These are phyloP conservation scores for Drosophila ananassae DNA, from an alignment of 1,140 invertebrate genomes.

Conservation along the genomic window DNA sequence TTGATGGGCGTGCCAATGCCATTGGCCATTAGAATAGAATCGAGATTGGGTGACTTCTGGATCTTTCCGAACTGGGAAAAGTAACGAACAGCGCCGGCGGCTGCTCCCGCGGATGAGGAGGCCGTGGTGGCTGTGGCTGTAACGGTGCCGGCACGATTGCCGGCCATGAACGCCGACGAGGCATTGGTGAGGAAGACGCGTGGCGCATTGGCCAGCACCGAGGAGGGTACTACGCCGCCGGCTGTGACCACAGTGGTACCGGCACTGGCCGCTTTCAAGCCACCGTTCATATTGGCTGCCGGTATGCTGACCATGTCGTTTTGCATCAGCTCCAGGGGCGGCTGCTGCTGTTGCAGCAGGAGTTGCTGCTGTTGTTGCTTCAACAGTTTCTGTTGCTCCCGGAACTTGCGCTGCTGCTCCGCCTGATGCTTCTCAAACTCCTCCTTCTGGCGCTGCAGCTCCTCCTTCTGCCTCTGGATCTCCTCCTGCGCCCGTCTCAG, in stretches of 20 bases:
- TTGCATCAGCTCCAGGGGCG: slow-evolving; percentile 58
- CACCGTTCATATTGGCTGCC: slow-evolving; percentile 70
- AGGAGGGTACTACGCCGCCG: slow-evolving; percentile 40
- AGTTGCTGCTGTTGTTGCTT: slow-evolving; percentile 2
- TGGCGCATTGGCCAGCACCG: slow-evolving; percentile 63
- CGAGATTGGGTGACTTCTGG: slow-evolving; percentile 56
- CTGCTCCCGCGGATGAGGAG: neutral
- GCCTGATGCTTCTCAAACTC: neutral
- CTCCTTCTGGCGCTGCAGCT: neutral
- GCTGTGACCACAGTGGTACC: slow-evolving; percentile 35
- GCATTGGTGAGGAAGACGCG: slow-evolving; percentile 51
- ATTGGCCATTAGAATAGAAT: slow-evolving; percentile 60
- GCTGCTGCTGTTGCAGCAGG: neutral
- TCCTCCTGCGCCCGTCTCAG: neutral
- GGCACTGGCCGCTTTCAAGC: slow-evolving; percentile 48
- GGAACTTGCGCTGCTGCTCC: slow-evolving; percentile 6
- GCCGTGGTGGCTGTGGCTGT: slow-evolving; percentile 2
- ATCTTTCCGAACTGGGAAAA: slow-evolving; percentile 69
- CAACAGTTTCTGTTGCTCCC: slow-evolving; percentile 9
- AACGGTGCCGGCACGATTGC: neutral
- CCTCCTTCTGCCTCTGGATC: neutral
- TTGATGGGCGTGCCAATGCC: slow-evolving; percentile 46
- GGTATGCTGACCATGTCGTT: slow-evolving; percentile 82
- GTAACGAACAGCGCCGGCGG: slow-evolving; percentile 54
- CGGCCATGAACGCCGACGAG: slow-evolving; percentile 46